A percentile compares a stretch with the other conserved stretches of the same genome.
These are phyloP conservation scores for Lasioglossum oenotherae DNA, from an alignment of 2,888 invertebrate genomes.

Conservation along the genomic window DNA sequence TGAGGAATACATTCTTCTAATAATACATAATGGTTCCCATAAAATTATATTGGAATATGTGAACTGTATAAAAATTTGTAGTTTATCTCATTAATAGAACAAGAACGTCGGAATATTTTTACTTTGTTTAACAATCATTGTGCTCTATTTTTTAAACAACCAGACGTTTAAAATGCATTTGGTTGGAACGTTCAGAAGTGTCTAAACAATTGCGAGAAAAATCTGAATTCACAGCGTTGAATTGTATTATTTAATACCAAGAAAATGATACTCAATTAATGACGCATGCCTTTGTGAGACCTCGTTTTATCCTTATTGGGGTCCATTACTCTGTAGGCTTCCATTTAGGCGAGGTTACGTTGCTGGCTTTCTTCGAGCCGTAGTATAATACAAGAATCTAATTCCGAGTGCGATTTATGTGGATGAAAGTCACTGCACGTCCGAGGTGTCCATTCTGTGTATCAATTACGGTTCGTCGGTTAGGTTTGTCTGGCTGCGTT, in stretches of 20 bases:
- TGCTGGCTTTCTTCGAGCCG: constrained; percentile 27
- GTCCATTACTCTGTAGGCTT: constrained; percentile 74
- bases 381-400: constrained; percentile 35
- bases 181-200: too few relatives aligned
- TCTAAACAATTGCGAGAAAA: neutral
- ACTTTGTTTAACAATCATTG: too few relatives aligned
- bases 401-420: constrained; percentile 36
- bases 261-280: neutral
- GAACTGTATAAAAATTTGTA: too few relatives aligned
- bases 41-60: too few relatives aligned
- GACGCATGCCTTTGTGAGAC: constrained; percentile 18
- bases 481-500: neutral
- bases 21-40: too few relatives aligned
- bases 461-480: constrained; percentile 34
- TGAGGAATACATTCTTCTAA: too few relatives aligned
- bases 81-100: too few relatives aligned
- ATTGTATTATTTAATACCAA: neutral
- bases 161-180: neutral
- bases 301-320: constrained; percentile 50
- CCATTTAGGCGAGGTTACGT: constrained; percentile 53
- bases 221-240: neutral
- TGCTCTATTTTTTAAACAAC: neutral
- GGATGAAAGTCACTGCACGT: constrained; percentile 47
- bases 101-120: too few relatives aligned
- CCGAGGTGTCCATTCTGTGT: constrained; percentile 29